A percentile compares a stretch with the other conserved stretches of the same genome.
Evolutionary conservation across 1,140 invertebrate genomes (phyloP).

Genomic region (Diabrotica undecimpunctata): DNA sequence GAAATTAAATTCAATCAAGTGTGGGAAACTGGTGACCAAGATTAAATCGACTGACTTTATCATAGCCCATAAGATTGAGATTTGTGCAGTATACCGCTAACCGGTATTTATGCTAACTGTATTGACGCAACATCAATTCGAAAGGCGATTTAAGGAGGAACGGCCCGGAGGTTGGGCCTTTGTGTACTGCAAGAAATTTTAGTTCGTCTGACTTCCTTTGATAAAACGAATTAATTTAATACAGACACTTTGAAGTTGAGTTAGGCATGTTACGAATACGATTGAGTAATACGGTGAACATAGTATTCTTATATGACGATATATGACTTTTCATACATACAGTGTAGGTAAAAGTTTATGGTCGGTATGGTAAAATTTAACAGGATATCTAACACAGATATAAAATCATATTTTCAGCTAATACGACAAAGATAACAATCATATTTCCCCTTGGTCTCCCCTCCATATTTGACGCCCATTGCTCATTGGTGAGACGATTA

Average conservation of each 20-base stretch:
- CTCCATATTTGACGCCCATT: no score
- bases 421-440: no score
- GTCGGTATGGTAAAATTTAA: no score
- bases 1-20: conserved; percentile 1
- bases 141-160: neutral
- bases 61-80: neutral
- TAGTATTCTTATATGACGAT: no score
- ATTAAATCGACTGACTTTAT: neutral
- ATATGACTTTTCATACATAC: no score
- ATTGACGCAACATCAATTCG: neutral
- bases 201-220: neutral
- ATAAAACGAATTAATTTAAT: neutral
- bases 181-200: neutral
- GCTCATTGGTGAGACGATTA: no score
- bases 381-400: no score
- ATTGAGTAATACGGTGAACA: no score
- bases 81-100: neutral
- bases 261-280: neutral
- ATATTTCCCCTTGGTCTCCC: no score
- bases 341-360: no score
- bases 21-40: neutral
- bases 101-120: neutral
- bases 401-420: no score
- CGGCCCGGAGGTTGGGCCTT: neutral
- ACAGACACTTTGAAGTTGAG: neutral